A percentile compares a stretch with the other conserved stretches of the same genome.
phyloP scores from a whole-genome alignment of 2,113 vertebrate genomes.

The Lethenteron reissneri region DNA sequence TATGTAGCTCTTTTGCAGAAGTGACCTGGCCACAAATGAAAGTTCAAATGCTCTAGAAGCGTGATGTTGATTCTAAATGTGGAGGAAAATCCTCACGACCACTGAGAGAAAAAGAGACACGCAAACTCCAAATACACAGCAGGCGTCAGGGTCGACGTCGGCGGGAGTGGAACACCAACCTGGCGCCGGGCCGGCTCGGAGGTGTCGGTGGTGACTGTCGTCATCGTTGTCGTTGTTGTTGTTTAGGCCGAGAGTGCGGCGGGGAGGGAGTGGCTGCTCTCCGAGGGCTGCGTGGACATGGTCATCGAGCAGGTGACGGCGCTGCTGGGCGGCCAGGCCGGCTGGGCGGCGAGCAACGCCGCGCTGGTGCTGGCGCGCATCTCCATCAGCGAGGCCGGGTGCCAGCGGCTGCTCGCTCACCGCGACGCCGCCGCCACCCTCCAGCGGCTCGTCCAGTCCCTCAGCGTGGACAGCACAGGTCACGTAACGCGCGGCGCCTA shows the following conservation, averaged over 20 bases:
- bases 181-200: no score
- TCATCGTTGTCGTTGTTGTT: no score
- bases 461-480: slow-evolving; percentile 16
- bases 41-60: no score
- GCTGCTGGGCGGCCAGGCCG: slow-evolving; percentile 13
- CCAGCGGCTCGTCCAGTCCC: slow-evolving; percentile 12
- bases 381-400: slow-evolving; percentile 15
- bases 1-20: no score
- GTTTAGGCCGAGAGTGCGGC: slow-evolving; percentile 15
- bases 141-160: no score
- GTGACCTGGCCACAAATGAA: no score
- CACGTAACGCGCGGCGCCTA: background rate
- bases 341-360: slow-evolving; percentile 15
- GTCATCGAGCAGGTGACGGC: slow-evolving; percentile 13
- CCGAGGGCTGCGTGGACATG: slow-evolving; percentile 9
- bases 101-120: no score
- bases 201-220: no score
- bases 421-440: slow-evolving; percentile 11
- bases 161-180: no score
- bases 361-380: slow-evolving; percentile 17
- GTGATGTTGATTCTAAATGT: no score
- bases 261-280: slow-evolving; percentile 15
- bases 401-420: slow-evolving; percentile 13
- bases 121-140: no score
- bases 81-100: no score